Evolutionary conservation across 2,113 vertebrate genomes (phyloP).

Genomic region (Ailurus styani): DNA sequence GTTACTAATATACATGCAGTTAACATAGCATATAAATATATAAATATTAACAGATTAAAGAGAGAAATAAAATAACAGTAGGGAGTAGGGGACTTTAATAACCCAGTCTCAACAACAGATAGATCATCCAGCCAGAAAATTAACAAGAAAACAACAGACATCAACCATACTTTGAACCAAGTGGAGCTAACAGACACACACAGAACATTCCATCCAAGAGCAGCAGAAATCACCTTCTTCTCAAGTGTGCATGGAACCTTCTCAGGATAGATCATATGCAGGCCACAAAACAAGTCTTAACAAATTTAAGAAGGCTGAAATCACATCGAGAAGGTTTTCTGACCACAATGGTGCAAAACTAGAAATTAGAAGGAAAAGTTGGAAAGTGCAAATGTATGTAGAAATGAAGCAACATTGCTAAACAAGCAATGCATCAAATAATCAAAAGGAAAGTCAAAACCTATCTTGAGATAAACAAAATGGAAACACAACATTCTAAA

Average conservation of each 20-base stretch:
- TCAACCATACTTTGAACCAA: background rate
- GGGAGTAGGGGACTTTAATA: background rate
- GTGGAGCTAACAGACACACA: background rate
- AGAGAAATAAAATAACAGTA: background rate
- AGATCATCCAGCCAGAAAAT: background rate
- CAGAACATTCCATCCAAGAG: background rate
- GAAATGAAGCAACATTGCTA: background rate
- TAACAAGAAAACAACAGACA: background rate
- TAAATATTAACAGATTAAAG: background rate
- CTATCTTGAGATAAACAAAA: background rate
- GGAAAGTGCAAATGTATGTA: background rate
- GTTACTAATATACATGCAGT: background rate
- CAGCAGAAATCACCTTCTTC: background rate
- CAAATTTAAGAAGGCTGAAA: background rate
- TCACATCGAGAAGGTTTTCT: background rate
- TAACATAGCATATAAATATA: background rate
- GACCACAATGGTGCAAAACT: background rate
- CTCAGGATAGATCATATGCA: background rate
- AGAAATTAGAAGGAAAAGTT: background rate
- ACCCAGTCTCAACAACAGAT: background rate
- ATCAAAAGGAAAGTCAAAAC: background rate
- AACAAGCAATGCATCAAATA: background rate
- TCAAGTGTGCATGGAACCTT: background rate
- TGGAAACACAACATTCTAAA: background rate
- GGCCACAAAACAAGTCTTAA: background rate